phyloP scores from a whole-genome alignment of 1,140 invertebrate species.

The Hylaeus volcanicus region DNA sequence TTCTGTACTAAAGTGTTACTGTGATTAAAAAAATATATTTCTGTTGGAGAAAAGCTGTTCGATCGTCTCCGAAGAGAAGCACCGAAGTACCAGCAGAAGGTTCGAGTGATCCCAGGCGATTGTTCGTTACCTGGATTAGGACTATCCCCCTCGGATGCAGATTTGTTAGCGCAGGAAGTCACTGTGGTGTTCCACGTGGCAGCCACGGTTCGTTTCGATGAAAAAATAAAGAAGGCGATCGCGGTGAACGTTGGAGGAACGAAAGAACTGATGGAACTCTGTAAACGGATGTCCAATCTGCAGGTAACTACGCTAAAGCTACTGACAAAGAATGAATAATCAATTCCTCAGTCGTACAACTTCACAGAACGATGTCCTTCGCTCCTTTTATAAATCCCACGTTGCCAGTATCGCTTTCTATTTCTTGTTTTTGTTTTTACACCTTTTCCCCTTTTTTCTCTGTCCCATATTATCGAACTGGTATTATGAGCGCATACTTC shows the following conservation, averaged over 20 bases:
- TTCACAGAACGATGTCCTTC: no score
- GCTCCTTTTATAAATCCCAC: no score
- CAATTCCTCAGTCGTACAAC: no score
- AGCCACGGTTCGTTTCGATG: conserved; percentile 85
- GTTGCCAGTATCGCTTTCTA: no score
- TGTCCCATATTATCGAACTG: no score
- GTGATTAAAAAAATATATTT: no score
- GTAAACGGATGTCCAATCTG: conserved; percentile 75
- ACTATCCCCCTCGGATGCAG: conserved; percentile 82
- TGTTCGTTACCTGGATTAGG: conserved; percentile 84
- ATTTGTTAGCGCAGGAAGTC: conserved; percentile 81
- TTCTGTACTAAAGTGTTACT: no score
- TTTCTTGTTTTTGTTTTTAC: no score
- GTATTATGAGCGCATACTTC: no score
- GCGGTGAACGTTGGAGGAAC: conserved; percentile 84
- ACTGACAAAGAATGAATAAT: no score
- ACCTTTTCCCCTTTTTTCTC: no score
- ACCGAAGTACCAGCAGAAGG: conserved; percentile 85
- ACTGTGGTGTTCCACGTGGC: conserved; percentile 85
- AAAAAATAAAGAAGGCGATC: conserved; percentile 83
- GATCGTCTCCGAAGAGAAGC: conserved; percentile 80
- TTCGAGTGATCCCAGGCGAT: conserved; percentile 85
- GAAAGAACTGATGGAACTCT: conserved; percentile 76
- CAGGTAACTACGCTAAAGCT: conserved; percentile 59
- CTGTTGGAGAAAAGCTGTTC: conserved; percentile 79